Evolutionary conservation across 2,113 vertebrate genomes (phyloP), one percentile per base, ranked within the genome.

Genomic region (Ceyx cyanopectus): DNA sequence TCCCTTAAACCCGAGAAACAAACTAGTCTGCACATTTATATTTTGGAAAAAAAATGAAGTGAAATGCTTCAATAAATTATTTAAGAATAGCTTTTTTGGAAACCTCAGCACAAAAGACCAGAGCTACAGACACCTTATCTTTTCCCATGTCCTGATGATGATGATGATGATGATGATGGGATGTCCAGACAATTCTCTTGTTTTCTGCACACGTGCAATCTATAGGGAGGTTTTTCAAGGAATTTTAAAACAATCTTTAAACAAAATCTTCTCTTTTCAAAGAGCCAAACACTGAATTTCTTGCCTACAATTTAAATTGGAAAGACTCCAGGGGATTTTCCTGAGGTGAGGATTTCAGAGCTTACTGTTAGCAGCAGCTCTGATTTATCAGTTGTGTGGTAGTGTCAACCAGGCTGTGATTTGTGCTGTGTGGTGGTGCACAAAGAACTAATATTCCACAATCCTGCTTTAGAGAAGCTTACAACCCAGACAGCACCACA

Each of bases 11-110:
- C 7, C 30, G 9, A 14, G 20, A 61, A 80, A 62, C 24, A 56
- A 60, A 41, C 8, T 41, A 54, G 10, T 45, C 23, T 46, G n/a
- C 32, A 50, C 16, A 73, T 24, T 60, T 46, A 72, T 18, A 65
- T 72, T 91, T 90, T 57, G 29, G 57, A 23, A 50, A 50, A 81
- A 91, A 92, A 89, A 79, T 27, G 7, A 95, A 75, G 12, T 32
- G 3, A 93, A 89, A 91, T 73, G 19, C 29, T 89, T 61, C 69
- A 29, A 57, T 81, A 45, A 85, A 81, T 91, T 93, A 94, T 92
- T 94, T 89, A 92, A 81, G 20, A 78, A 81, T 3, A 75, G 13
- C 7, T 57, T 40, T 94, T 85, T 40, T 7, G 0, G 70, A 88
- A 96, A 86, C 11, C 57, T 93, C 86, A 94, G 85, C 88, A 93